Evolutionary conservation across 2,888 invertebrate genomes (phyloP), one percentile per base, ranked within the genome.

Genomic region (Phyllotreta cruciferae): DNA sequence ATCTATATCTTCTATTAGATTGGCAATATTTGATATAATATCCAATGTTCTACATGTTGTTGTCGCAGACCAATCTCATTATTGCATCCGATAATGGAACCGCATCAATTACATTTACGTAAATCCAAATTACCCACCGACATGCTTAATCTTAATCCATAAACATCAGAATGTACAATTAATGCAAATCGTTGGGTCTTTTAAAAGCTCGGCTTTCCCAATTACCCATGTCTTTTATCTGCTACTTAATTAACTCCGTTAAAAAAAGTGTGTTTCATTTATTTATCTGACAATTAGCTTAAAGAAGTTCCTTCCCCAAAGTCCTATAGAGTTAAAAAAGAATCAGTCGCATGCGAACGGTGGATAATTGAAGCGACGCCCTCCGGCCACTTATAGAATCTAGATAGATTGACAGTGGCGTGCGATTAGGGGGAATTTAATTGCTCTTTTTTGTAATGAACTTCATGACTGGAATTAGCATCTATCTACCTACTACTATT

Each of bases 311-410:
- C 68, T 66, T 71, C 74, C 76, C 75, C 73, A 70, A 73, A 74
- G 75, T 69, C 70, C 73, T 71, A 75, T 76, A 74, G 70, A 72
- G 69, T 69, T 70, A 70, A 74, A 75, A 75, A 72, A 76, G 71
- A 68, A 66, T 70, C 71, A 70, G 56, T 66, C 61, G 62, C 73
- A 71, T 67, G 73, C 73, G 68, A 67, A 69, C 68, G 66, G 62
- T 65, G 65, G 68, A 67, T 72, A 73, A 73, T 72, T 71, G 71
- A 68, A 71, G 69, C 65, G 71, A 71, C 72, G 64, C 69, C 70
- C 71, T 24, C 71, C 68, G 66, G 68, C 71, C 73, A 74, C 74
- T 76, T 76, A 75, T 72, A 70, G 74, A 73, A 73, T 74, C 72
- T 71, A 70, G 72, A 73, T 69, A 58, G 6, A 47, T 35, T 4